These are phyloP conservation scores for Ceriagrion tenellum DNA, from an alignment of 2,888 invertebrate species.

Conservation along the genomic window DNA sequence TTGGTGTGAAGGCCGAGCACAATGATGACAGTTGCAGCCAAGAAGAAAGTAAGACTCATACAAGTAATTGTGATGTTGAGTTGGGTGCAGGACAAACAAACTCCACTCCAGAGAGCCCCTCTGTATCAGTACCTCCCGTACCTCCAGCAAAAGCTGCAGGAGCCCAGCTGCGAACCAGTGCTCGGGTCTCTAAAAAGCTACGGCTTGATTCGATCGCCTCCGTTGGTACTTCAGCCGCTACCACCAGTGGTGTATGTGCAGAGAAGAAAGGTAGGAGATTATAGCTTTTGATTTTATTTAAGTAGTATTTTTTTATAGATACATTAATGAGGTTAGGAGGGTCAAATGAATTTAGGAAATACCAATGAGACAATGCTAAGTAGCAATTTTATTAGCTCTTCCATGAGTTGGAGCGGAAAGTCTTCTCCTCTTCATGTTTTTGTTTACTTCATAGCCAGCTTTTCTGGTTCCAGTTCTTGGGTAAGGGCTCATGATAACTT, in stretches of 20 bases:
- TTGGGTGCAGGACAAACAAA: not conserved
- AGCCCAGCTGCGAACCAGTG: conserved; percentile 83
- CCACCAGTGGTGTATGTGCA: conserved; percentile 61
- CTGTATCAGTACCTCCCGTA: not conserved
- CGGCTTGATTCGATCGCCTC: conserved; percentile 81
- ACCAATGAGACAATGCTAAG: no score
- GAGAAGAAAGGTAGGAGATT: conserved; percentile 75
- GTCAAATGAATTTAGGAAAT: no score
- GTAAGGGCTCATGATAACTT: no score
- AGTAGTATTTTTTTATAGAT: no score
- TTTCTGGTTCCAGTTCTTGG: not conserved
- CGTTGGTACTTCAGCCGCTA: conserved; percentile 71
- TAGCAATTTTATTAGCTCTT: no score
- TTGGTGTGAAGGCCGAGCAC: conserved; percentile 54
- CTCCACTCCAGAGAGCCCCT: conserved; percentile 21
- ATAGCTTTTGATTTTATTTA: not conserved
- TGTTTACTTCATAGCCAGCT: not conserved
- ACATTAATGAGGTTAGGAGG: no score
- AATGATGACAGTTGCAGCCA: conserved; percentile 64
- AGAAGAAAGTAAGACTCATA: conserved; percentile 40
- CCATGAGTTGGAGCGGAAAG: no score
- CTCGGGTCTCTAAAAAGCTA: conserved; percentile 89
- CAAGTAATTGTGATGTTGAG: conserved; percentile 35
- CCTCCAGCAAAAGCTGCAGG: conserved; percentile 34
- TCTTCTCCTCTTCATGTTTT: no score